Evolutionary conservation across 92 coral and sea anemone species (phyloP).

Genomic region (Pocillopora grandis): DNA sequence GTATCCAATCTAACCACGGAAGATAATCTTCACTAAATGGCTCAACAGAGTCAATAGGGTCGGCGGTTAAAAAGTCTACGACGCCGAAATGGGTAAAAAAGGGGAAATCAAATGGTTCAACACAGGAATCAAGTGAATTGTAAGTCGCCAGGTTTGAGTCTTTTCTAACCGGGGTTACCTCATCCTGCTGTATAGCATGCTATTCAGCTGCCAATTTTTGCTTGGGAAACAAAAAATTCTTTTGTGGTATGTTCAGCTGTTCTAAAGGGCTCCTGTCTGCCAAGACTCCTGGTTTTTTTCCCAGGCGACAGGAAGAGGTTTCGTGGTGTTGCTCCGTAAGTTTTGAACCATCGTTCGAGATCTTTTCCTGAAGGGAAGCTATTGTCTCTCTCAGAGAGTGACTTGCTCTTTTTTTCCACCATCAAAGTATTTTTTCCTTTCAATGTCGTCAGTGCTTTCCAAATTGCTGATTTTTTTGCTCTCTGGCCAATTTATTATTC

Average conservation of each 20-base stretch:
- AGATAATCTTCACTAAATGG: no score
- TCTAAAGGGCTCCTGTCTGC: not conserved
- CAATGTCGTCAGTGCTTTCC: not conserved
- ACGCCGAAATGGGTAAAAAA: no score
- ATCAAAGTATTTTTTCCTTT: not conserved
- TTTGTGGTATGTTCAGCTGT: not conserved
- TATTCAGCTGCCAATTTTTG: not conserved
- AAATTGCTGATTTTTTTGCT: not conserved
- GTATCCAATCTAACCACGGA: no score
- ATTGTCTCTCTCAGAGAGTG: not conserved
- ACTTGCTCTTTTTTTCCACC: not conserved
- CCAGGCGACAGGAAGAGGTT: not conserved
- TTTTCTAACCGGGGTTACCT: not conserved
- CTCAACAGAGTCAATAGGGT: no score
- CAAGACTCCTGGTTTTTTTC: not conserved
- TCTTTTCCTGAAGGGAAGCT: not conserved
- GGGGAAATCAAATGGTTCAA: no score
- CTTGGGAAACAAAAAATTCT: not conserved
- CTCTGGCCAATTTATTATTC: conserved; percentile 3
- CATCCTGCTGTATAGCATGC: not conserved
- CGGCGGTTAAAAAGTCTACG: no score
- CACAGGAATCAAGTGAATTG: not conserved
- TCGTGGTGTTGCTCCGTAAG: no score
- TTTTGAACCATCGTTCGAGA: no score
- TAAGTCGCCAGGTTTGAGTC: not conserved